A percentile compares a stretch with the other conserved stretches of the same genome.
phyloP scores from a whole-genome alignment of 2,888 invertebrate genomes.

The Caradrina kadenii region DNA sequence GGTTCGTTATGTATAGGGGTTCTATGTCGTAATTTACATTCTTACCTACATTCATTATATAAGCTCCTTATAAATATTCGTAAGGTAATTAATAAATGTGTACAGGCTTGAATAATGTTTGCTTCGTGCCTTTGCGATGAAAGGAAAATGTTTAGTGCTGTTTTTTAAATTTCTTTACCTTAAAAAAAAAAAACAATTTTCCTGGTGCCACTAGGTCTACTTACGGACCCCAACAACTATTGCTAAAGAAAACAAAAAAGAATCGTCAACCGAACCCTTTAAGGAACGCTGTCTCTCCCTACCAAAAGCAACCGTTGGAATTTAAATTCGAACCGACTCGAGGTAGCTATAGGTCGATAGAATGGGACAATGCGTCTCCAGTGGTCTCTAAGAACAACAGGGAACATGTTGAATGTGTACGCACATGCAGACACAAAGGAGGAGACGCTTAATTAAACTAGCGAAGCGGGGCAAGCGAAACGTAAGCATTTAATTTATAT shows the following conservation, averaged over 20 bases:
- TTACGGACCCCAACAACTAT: constrained; percentile 3
- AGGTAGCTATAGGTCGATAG: constrained; percentile 56
- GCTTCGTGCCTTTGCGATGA: constrained; percentile 8
- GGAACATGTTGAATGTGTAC: constrained; percentile 85
- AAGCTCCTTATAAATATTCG: constrained; percentile 36
- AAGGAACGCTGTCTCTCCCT: constrained; percentile 55
- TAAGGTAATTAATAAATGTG: constrained; percentile 21
- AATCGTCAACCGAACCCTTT: constrained; percentile 50
- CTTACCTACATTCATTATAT: constrained; percentile 17
- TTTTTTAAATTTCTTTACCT: not conserved
- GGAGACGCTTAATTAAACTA: constrained; percentile 90
- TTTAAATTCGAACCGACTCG: constrained; percentile 61
- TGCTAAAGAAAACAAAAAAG: constrained; percentile 43
- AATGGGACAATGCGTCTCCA: constrained; percentile 70
- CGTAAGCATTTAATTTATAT: constrained; percentile 91
- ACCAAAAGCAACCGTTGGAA: constrained; percentile 61
- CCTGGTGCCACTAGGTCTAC: not conserved
- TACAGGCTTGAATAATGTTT: constrained; percentile 7
- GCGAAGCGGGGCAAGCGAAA: constrained; percentile 87
- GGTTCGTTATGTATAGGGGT: constrained; percentile 57
- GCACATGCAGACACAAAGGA: constrained; percentile 88
- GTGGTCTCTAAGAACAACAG: constrained; percentile 79
- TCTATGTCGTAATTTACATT: constrained; percentile 43
- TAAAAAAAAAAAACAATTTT: constrained; percentile 1
- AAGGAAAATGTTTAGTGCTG: not conserved